Base-by-base conservation (phyloP, 2,888 invertebrate species). In the Drosophila multiciliata region DNA sequence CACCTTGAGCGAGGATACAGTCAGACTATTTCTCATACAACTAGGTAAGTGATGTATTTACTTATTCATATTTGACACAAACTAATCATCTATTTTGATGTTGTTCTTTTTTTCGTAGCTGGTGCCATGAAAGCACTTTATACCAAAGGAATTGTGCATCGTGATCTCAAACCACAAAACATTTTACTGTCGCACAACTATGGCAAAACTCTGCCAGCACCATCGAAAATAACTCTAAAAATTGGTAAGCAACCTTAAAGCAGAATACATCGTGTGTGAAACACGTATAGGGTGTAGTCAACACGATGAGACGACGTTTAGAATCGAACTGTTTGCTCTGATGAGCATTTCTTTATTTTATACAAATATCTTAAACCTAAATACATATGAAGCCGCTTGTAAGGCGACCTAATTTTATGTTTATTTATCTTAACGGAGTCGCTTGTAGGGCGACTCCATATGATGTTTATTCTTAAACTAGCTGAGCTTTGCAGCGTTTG, bases 111-210 rank as follows among this genome's bases (percentile, higher is more conserved):
- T 0, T 33, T 20, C 93, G 52, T 90, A 96, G 99, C 99, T 86
- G 98, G 97, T 90, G 99, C 99, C 71, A 98, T 99, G 98, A 96
- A 97, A 92, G 99, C 99, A 57, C 95, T 99, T 82, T 97, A 98
- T 94, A 97, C 96, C 82, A 99, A 99, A 94, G 99, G 98, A 87
- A 98, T 99, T 91, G 98, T 99, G 72, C 99, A 99, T 93, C 95
- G 99, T 88, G 99, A 99, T 94, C 95, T 99, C 92, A 99, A 99
- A 93, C 99, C 99, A 57, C 99, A 99, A 94, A 99, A 99, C 94
- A 99, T 99, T 92, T 94, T 99, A 75, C 95, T 99, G 80, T 98
- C 98, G 90, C 97, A 98, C 93, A 92, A 87, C 82, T 92, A 91
- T 84, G 93, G 93, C 78, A 93, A 93, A 78, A 80, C 89, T 58